Conservation (phyloP, 1,140 invertebrate genomes). For the Trypoxylus dichotomus region DNA sequence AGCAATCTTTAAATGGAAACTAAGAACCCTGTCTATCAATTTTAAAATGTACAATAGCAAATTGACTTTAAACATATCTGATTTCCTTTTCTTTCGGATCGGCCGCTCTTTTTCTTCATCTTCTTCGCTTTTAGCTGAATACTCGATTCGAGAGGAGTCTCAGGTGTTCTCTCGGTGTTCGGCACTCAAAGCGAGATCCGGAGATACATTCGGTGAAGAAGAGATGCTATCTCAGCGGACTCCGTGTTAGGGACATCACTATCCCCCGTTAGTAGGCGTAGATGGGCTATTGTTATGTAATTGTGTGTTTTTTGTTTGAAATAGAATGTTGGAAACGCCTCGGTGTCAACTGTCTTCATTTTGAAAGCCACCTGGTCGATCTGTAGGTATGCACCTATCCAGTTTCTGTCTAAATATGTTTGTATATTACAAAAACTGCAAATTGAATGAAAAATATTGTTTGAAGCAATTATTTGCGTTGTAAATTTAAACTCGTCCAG, state of each 20-base stretch:
- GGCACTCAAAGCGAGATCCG: constrained; percentile 43
- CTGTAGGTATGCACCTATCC: background rate
- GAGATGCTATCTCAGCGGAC: constrained; percentile 46
- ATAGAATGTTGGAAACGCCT: constrained; percentile 51
- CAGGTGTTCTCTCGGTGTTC: constrained; percentile 48
- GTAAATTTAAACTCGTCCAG: too few species aligned
- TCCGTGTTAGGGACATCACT: constrained; percentile 51
- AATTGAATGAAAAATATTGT: background rate
- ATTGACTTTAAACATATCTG: constrained; percentile 50
- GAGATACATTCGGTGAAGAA: constrained; percentile 38
- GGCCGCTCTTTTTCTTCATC: constrained; percentile 40
- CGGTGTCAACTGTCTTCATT: constrained; percentile 50
- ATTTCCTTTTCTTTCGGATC: constrained; percentile 43
- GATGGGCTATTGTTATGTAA: constrained; percentile 53
- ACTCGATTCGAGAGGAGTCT: constrained; percentile 30
- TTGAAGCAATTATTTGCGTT: too few species aligned
- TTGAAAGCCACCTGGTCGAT: constrained; percentile 46
- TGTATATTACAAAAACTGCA: background rate
- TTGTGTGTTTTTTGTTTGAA: constrained; percentile 54
- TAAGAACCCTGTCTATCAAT: constrained; percentile 47
- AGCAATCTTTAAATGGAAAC: constrained; percentile 42
- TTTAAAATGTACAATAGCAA: constrained; percentile 41
- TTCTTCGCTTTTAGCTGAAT: constrained; percentile 23
- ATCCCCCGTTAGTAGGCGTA: constrained; percentile 53
- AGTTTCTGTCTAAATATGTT: background rate